Evolutionary conservation across 2,888 invertebrate genomes (phyloP).

Genomic region (Chironomus riparius): DNA sequence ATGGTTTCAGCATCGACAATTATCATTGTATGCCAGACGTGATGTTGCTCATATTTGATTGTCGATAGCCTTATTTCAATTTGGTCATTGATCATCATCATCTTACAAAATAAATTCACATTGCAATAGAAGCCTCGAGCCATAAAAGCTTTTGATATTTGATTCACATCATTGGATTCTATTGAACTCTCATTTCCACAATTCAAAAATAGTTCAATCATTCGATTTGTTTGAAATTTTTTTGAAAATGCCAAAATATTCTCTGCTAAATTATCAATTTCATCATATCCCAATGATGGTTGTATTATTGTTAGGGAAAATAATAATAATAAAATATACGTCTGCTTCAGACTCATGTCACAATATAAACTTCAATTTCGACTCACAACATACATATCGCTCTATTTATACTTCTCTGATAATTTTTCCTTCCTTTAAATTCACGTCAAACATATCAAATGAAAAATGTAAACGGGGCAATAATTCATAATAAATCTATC

Average conservation of each 20-base stretch:
- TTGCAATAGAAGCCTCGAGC: not conserved
- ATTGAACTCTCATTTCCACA: not conserved
- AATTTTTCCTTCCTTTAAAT: not conserved
- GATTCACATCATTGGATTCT: not conserved
- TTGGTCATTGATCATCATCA: not conserved
- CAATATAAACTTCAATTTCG: not conserved
- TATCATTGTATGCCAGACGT: not conserved
- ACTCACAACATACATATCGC: not conserved
- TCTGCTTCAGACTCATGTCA: not conserved
- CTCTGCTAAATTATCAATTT: not conserved
- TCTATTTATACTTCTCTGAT: not conserved
- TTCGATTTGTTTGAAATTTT: not conserved
- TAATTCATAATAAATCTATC: not conserved
- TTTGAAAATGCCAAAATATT: not conserved
- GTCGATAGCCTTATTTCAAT: not conserved
- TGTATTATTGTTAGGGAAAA: not conserved
- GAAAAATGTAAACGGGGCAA: not conserved
- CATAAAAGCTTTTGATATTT: not conserved
- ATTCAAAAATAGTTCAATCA: not conserved
- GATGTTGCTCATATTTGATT: not conserved
- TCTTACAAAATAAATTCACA: not conserved
- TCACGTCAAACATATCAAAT: not conserved
- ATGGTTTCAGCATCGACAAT: not conserved
- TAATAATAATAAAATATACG: not conserved
- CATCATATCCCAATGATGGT: not conserved